Conservation (phyloP, 2,113 vertebrate genomes). For the Oryzias curvinotus region DNA sequence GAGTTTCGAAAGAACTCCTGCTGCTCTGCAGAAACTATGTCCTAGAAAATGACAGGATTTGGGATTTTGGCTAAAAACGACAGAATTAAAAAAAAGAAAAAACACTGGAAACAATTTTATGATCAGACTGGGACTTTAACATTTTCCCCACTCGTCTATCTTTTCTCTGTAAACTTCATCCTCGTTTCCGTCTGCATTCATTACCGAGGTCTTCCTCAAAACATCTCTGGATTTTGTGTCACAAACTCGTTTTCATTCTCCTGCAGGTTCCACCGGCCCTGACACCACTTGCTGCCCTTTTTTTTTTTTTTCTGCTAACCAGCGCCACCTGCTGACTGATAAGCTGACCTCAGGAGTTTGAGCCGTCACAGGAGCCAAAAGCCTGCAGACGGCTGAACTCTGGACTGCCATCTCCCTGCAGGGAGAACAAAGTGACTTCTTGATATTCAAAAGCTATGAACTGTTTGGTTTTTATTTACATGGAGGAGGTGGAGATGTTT, state of each 20-base stretch:
- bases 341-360: constrained; percentile 6
- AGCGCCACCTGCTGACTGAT: constrained; percentile 8
- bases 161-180: too few relatives aligned
- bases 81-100: too few relatives aligned
- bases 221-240: too few relatives aligned
- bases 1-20: too few relatives aligned
- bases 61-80: too few relatives aligned
- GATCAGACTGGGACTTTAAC: too few relatives aligned
- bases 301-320: constrained; percentile 52
- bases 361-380: constrained; percentile 9
- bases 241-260: constrained; percentile 2
- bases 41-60: too few relatives aligned
- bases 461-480: constrained; percentile 45
- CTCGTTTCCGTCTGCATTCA: too few relatives aligned
- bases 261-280: constrained; percentile 96
- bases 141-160: too few relatives aligned
- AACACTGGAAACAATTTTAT: too few relatives aligned
- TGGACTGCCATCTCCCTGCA: constrained; percentile 22
- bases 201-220: too few relatives aligned
- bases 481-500: constrained; percentile 25
- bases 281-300: constrained; percentile 45
- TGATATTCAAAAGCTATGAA: constrained; percentile 60
- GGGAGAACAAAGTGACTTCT: constrained; percentile 52
- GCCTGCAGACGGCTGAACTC: constrained; percentile 9
- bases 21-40: too few relatives aligned